Percentiles rank a stretch among this genome's conserved stretches.
phyloP scores from a whole-genome alignment of 37 sponge, comb jelly and placozoan species.

The Bolinopsis microptera region DNA sequence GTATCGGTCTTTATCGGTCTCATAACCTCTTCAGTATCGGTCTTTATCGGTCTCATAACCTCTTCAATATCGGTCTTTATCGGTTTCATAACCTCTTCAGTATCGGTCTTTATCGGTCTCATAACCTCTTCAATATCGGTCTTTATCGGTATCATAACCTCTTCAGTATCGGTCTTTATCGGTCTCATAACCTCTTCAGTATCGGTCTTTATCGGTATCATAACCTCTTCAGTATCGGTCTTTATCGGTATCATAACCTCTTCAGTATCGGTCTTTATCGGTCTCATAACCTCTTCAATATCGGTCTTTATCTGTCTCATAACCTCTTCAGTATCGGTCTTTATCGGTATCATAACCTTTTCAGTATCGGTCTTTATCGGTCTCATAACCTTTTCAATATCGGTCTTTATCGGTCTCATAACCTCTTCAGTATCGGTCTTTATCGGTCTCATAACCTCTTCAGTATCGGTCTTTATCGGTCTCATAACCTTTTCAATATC shows the following conservation, averaged over 20 bases:
- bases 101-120: background rate
- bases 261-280: background rate
- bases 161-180: background rate
- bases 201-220: background rate
- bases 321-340: background rate
- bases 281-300: background rate
- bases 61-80: background rate
- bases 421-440: background rate
- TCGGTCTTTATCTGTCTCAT: background rate
- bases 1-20: background rate
- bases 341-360: background rate
- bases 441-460: background rate
- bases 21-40: background rate
- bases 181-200: background rate
- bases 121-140: background rate
- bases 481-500: background rate
- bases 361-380: background rate
- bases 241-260: background rate
- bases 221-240: background rate
- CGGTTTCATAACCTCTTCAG: background rate
- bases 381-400: background rate
- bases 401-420: background rate
- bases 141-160: background rate
- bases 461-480: background rate
- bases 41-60: background rate